phyloP scores from a whole-genome alignment of 2,113 vertebrate genomes.

The Sinocyclocheilus grahami region DNA sequence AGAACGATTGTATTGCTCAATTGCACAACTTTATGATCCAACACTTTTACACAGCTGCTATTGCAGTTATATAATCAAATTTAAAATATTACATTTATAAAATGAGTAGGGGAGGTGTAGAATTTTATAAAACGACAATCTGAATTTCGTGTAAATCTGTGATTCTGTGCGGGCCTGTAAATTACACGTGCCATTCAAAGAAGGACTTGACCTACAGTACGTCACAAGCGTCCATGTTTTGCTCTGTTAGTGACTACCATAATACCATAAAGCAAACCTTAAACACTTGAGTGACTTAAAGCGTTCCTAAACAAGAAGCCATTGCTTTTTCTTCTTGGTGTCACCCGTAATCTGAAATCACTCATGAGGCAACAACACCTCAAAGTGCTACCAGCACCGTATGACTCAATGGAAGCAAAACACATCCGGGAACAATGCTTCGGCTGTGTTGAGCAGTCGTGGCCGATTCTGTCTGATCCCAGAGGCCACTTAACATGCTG shows the following conservation, averaged over 20 bases:
- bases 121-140: neutral
- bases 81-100: neutral
- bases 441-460: constrained; percentile 51
- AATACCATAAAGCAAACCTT: constrained; percentile 4
- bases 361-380: constrained; percentile 7
- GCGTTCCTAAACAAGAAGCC: neutral
- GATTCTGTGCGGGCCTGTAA: constrained; percentile 1
- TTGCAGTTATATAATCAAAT: neutral
- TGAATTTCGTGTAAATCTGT: neutral
- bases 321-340: constrained; percentile 5
- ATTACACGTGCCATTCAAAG: neutral
- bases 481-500: constrained; percentile 38
- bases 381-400: neutral
- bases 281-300: constrained; percentile 25
- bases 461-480: constrained; percentile 42
- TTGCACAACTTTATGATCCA: no score
- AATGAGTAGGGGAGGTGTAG: neutral
- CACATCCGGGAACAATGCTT: constrained; percentile 57
- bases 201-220: neutral
- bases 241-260: neutral
- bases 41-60: no score
- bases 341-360: constrained; percentile 38
- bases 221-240: neutral
- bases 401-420: constrained; percentile 23
- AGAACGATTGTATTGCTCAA: no score